These are phyloP conservation scores for Megaptera novaeangliae DNA, from an alignment of 2,113 vertebrate species.

Conservation along the genomic window DNA sequence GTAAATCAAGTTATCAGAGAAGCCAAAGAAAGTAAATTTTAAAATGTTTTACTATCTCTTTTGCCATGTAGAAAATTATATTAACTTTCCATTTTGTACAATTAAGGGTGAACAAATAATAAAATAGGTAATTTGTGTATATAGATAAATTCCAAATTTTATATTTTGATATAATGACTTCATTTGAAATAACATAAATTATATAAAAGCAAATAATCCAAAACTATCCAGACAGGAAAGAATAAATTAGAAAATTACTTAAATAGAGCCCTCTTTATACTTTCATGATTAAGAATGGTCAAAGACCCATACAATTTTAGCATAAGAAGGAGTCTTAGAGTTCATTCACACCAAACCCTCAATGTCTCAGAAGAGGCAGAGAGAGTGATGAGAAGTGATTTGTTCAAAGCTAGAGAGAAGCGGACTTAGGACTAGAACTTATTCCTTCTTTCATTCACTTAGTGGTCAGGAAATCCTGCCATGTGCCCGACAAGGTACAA, in stretches of 20 bases:
- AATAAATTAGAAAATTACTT: background rate
- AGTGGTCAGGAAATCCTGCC: background rate
- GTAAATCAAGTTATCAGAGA: background rate
- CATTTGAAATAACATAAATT: background rate
- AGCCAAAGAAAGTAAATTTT: background rate
- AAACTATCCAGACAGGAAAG: background rate
- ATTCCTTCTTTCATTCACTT: background rate
- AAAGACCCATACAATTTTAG: background rate
- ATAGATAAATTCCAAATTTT: background rate
- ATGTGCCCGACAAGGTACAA: background rate
- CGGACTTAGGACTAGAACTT: background rate
- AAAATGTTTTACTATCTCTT: background rate
- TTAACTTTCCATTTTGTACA: background rate
- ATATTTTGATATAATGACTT: background rate
- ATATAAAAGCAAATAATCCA: constrained; percentile 1
- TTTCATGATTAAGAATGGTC: background rate
- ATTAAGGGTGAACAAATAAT: background rate
- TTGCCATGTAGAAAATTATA: background rate
- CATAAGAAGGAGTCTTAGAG: background rate
- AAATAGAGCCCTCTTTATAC: background rate
- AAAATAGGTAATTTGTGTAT: background rate
- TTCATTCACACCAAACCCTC: background rate
- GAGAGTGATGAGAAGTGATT: background rate
- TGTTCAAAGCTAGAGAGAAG: background rate
- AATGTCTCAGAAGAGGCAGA: background rate